Base-by-base conservation (phyloP, 1,140 invertebrate genomes). In the Brachionus calyciflorus region DNA sequence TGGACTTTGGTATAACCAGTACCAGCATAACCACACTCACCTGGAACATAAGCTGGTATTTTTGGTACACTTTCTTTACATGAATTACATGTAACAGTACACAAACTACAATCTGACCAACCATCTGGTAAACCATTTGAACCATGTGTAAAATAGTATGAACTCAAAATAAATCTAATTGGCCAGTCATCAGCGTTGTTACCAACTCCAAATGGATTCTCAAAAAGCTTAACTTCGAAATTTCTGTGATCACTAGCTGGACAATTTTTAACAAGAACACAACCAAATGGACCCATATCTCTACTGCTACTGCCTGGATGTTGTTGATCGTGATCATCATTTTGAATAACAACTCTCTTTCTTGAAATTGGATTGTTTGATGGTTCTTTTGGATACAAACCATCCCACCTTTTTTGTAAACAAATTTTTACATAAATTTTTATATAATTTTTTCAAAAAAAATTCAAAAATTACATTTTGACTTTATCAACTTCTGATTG, bases 281-380 rank as follows among this genome's bases (percentile, higher is more conserved):
- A 76, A 30, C 73, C 73, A 30, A 40, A 55, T 19, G 49, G 33
- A 21, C 33, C 49, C 73, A 76, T 76, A 10, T 76, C 73, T 40
- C 73, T 55, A 12, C 51, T 57, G 26, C 49, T 76, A 17, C 49
- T 55, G 21, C 73, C 73, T 7, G 73, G 73, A 44, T 76, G 37
- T 24, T 76, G 73, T 57, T 76, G 73, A 76, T 76, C 73, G 28
- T 76, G 73, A 46, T 76, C 73, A 76, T 76, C 73, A 60, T 76
- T 76, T 41, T 76, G 73, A 57, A 76, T 76, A 24, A 76, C 73
- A 4, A 76, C 73, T 41, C 73, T 46, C 17, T 76, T 55, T 48
- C 51, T 46, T 26, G 51, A 55, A 40, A 76, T 28, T 7, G 73
- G 73, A 26, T 76, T 76, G 17, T 55, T 76, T n/a, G 21, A 12